Evolutionary conservation across 1,140 invertebrate genomes (phyloP), one percentile per base, ranked within the genome.

Genomic region (Yoshiicerus persimilis): DNA sequence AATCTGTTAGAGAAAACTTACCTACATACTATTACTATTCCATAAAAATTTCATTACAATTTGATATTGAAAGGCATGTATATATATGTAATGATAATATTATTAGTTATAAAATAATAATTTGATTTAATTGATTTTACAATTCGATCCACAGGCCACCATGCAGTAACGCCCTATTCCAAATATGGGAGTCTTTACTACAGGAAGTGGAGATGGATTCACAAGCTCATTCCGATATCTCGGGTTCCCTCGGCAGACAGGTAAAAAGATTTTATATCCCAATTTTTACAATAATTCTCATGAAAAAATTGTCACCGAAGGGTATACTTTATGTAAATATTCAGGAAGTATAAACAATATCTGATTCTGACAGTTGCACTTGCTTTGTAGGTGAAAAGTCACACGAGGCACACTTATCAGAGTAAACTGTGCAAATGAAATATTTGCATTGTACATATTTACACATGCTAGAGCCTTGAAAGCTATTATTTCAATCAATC

Each of bases 141-240:
- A 20, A 56, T 23, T 36, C 3, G 62, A 38, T 39, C 34, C 32
- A 32, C 93, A 97, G 96, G 92, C 96, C 96, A 80, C 94, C 95
- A 90, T 96, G 96, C 91, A 95, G 95, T 11, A 96, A 96, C 90
- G 95, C 96, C 23, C 94, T 98, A 91, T 97, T 97, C 92, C 96
- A 97, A 92, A 95, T 96, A 84, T 99, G 98, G 98, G 97, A 98
- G 92, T 96, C 95, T 77, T 93, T 99, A 39, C 94, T 98, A 36
- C 96, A 98, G 92, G 97, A 98, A 92, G 96, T 98, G 47, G 97
- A 99, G 93, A 95, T 97, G 27, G 97, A 99, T 92, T 97, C 97
- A 6, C 95, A 97, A 91, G 96, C 97, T 86, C 96, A 98, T 92
- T 95, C 96, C 91, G 97, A 98, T 91, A 95, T 98, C 23, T 96